Conservation (phyloP, 2,888 invertebrate genomes). For the Tachystola acroxantha region DNA sequence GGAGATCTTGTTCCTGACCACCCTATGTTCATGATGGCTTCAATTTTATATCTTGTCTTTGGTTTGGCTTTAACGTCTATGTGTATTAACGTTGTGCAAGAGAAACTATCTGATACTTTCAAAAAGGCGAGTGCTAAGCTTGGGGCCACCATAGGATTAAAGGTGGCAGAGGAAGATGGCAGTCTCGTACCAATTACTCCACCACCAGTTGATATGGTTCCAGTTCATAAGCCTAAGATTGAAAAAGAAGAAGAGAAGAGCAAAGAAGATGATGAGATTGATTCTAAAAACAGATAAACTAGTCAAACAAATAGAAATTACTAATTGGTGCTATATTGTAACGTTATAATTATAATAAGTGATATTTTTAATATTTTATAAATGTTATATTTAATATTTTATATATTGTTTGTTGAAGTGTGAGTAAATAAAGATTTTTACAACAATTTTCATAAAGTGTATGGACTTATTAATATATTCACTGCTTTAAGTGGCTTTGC, state of each 20-base stretch:
- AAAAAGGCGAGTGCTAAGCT: constrained; percentile 90
- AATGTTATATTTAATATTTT: constrained; percentile 8
- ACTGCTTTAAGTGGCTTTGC: too few species aligned
- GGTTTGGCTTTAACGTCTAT: constrained; percentile 97
- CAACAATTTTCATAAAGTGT: constrained; percentile 14
- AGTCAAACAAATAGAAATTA: constrained; percentile 6
- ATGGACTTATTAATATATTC: too few species aligned
- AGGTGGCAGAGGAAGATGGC: constrained; percentile 84
- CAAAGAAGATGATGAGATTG: constrained; percentile 34
- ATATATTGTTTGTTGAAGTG: constrained; percentile 36
- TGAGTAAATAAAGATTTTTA: constrained; percentile 55
- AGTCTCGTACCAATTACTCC: constrained; percentile 66
- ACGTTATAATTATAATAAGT: constrained; percentile 19
- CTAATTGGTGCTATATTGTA: constrained; percentile 21
- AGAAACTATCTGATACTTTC: constrained; percentile 88
- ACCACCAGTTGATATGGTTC: constrained; percentile 56
- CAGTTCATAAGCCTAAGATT: constrained; percentile 53
- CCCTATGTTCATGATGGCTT: constrained; percentile 93
- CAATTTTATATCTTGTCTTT: constrained; percentile 95
- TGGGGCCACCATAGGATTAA: constrained; percentile 89
- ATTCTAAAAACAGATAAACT: constrained; percentile 49
- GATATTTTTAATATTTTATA: constrained; percentile 20
- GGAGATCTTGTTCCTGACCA: constrained; percentile 94
- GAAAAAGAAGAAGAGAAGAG: constrained; percentile 36
- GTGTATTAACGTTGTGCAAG: constrained; percentile 98